A percentile compares a stretch with the other conserved stretches of the same genome.
phyloP scores from a whole-genome alignment of 2,797 vertebrate species.

The Petrocephalus schoutedeni region DNA sequence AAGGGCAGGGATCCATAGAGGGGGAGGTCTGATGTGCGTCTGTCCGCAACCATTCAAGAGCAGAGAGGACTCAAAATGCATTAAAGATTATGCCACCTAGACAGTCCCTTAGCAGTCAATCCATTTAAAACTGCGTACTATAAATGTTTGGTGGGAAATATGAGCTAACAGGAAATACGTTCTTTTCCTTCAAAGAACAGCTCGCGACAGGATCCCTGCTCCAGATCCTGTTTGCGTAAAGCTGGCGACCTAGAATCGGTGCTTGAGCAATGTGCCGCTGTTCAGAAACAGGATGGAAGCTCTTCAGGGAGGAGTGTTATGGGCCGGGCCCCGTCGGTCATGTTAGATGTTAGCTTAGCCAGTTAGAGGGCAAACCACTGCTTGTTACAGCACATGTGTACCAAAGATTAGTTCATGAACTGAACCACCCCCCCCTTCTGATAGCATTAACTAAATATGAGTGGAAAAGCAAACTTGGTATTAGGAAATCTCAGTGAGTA shows the following conservation, averaged over 20 bases:
- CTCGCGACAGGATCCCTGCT: not conserved
- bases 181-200: not conserved
- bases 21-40: not conserved
- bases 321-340: not conserved
- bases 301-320: not conserved
- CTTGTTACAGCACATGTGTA: not conserved
- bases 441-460: not conserved
- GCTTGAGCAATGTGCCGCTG: not conserved
- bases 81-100: not conserved
- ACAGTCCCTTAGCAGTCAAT: not conserved
- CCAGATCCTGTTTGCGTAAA: slow-evolving; percentile 10
- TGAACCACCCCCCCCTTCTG: not conserved
- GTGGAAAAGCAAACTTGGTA: not conserved
- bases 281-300: not conserved
- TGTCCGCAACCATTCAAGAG: not conserved
- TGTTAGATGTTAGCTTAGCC: not conserved
- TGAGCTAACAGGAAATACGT: not conserved
- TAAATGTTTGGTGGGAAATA: not conserved
- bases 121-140: not conserved
- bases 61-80: not conserved
- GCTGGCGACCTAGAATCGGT: not conserved
- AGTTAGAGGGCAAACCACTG: not conserved
- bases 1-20: not conserved
- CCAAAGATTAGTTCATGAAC: not conserved
- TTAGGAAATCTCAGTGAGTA: not conserved